These are phyloP conservation scores for Esox masquinongy DNA, from an alignment of 2,797 vertebrate species.

Conservation along the genomic window DNA sequence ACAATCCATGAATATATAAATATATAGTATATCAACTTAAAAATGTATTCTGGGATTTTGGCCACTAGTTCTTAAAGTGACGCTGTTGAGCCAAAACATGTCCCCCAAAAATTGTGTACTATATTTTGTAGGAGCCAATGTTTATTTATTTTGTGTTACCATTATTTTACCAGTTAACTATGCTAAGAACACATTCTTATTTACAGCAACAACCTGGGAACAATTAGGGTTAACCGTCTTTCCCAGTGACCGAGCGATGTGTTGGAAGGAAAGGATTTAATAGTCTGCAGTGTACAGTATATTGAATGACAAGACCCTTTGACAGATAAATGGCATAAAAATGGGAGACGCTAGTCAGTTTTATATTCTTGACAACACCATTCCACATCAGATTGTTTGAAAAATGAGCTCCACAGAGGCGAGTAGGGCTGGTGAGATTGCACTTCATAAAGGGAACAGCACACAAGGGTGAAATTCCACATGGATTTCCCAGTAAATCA, in stretches of 20 bases:
- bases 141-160: no score
- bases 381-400: constrained; percentile 89
- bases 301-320: constrained; percentile 79
- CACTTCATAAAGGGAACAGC: constrained; percentile 93
- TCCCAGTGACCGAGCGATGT: no score
- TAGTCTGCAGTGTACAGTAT: constrained; percentile 64
- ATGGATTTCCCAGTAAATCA: constrained; percentile 95
- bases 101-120: no score
- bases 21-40: no score
- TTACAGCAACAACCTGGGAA: no score
- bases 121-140: constrained; percentile 28
- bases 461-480: constrained; percentile 90
- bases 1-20: no score
- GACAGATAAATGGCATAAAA: constrained; percentile 81
- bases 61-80: no score
- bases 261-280: constrained; percentile 54
- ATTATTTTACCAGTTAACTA: no score
- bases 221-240: no score
- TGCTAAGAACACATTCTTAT: no score
- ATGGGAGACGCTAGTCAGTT: constrained; percentile 73
- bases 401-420: constrained; percentile 85
- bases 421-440: constrained; percentile 84
- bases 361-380: constrained; percentile 91
- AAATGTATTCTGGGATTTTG: no score
- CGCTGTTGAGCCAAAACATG: no score